These are phyloP conservation scores for Carapus acus DNA, from an alignment of 2,797 vertebrate species.

Conservation along the genomic window DNA sequence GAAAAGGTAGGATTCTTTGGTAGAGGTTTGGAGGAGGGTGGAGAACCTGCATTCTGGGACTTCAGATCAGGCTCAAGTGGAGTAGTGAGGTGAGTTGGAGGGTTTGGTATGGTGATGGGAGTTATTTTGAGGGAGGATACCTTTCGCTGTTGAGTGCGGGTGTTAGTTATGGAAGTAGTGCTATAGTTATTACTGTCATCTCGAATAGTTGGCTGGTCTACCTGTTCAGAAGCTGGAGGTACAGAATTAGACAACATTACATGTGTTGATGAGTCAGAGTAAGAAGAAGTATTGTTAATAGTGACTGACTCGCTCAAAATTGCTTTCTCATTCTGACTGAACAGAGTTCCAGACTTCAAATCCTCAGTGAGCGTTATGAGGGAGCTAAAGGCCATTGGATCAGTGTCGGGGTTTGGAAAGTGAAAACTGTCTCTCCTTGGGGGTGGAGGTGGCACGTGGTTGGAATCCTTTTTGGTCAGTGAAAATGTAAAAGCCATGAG, in stretches of 20 bases:
- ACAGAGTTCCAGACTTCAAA: conserved; percentile 53
- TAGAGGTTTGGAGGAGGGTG: conserved; percentile 35
- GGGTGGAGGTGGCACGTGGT: conserved; percentile 78
- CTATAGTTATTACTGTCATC: conserved; percentile 19
- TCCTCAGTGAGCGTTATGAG: conserved; percentile 62
- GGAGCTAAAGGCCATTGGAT: conserved; percentile 63
- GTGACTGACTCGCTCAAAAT: conserved; percentile 69
- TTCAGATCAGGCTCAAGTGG: conserved; percentile 28
- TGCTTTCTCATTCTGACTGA: conserved; percentile 59
- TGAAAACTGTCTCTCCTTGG: conserved; percentile 83
- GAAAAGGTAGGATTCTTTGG: conserved; percentile 41
- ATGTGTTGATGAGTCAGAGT: conserved; percentile 73
- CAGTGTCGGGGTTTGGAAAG: conserved; percentile 65
- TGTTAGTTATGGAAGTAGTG: conserved; percentile 53
- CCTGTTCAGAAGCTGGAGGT: conserved; percentile 49
- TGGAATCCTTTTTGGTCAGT: conserved; percentile 73
- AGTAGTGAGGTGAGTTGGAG: conserved; percentile 54
- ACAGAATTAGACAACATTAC: conserved; percentile 51
- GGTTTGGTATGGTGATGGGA: conserved; percentile 67
- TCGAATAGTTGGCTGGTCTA: conserved; percentile 51
- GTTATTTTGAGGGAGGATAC: conserved; percentile 84
- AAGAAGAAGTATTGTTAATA: conserved; percentile 74
- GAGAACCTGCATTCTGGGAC: conserved; percentile 40
- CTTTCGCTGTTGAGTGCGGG: conserved; percentile 75
- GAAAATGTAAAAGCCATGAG: conserved; percentile 67